Percentiles rank a stretch among this genome's conserved stretches.
Conservation (phyloP, 30 jellyfish, hydroid and myxozoan genomes). For the Morbakka virulenta region DNA sequence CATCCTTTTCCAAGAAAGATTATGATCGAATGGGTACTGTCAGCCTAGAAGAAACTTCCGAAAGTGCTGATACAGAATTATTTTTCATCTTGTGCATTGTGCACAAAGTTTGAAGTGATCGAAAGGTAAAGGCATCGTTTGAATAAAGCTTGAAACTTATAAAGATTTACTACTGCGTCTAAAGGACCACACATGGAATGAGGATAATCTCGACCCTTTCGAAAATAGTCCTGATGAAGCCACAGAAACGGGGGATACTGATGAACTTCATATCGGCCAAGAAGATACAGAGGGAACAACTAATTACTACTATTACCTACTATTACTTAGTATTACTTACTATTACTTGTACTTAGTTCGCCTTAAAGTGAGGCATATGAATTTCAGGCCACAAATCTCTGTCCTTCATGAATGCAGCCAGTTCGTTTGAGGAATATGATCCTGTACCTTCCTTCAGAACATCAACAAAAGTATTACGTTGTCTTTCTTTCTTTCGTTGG, state of each 20-base stretch:
- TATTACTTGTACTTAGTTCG: no score
- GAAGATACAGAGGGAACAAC: no score
- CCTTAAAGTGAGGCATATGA: no score
- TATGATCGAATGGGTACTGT: background rate
- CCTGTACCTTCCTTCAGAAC: no score
- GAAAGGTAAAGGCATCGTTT: background rate
- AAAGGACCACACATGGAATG: background rate
- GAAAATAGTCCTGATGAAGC: background rate
- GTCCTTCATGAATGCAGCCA: no score
- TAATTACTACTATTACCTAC: no score
- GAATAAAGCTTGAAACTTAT: background rate
- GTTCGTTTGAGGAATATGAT: no score
- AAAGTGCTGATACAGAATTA: background rate
- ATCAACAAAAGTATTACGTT: no score
- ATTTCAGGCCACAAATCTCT: no score
- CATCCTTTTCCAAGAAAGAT: background rate
- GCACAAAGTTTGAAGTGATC: background rate
- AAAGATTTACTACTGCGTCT: background rate
- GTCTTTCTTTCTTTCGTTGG: no score
- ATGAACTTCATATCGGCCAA: background rate
- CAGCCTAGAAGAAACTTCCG: background rate
- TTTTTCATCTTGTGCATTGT: background rate
- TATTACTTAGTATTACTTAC: no score
- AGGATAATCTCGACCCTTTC: background rate
- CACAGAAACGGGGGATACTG: background rate